Evolutionary conservation across 2,113 vertebrate genomes (phyloP).

Genomic region (Sorex fumeus): DNA sequence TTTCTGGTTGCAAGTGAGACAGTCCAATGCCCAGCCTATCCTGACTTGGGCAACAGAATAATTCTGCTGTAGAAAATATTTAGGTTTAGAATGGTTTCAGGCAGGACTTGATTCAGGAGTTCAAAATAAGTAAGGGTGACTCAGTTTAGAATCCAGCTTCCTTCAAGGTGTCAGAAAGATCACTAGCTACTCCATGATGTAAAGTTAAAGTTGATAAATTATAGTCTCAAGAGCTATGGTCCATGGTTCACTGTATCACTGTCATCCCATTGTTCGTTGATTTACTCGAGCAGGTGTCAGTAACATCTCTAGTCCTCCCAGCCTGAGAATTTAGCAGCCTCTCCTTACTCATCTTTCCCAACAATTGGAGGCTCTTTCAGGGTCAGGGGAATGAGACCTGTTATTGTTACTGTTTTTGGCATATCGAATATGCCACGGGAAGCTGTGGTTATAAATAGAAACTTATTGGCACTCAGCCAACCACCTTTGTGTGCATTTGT

Average conservation of each 20-base stretch:
- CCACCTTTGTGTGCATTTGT: neutral
- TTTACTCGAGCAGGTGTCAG: no score
- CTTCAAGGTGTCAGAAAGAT: neutral
- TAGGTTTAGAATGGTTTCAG: neutral
- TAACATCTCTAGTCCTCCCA: no score
- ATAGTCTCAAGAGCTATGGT: neutral
- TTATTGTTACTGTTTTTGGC: no score
- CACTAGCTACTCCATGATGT: neutral
- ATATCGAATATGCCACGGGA: no score
- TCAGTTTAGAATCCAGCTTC: neutral
- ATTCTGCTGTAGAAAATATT: neutral
- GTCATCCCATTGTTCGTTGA: no score
- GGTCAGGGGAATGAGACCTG: no score
- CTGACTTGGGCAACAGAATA: neutral
- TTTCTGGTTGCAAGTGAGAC: neutral
- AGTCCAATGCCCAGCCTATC: neutral
- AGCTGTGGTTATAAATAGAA: conserved; percentile 42
- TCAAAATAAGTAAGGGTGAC: neutral
- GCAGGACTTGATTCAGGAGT: conserved; percentile 5
- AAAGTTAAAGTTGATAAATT: neutral
- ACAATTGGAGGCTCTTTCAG: no score
- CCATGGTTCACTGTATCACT: no score
- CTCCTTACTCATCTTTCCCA: no score
- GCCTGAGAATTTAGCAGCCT: no score
- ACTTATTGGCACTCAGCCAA: conserved; percentile 20